Evolutionary conservation across 1,140 invertebrate genomes (phyloP), one percentile per base, ranked within the genome.

Genomic region (Drosophila ercepeae): DNA sequence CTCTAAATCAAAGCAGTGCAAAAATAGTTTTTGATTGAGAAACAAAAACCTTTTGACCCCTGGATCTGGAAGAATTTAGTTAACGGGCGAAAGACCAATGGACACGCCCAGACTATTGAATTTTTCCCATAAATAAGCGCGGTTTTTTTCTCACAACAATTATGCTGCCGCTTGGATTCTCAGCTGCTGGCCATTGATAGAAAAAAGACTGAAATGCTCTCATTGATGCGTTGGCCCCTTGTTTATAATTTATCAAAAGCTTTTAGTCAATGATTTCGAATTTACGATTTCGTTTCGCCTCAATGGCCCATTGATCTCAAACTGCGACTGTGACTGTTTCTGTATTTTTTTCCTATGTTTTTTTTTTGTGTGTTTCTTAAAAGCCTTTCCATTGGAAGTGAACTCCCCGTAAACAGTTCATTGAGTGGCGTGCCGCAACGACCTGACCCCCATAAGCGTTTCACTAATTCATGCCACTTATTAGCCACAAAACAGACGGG

Each of bases 231-330:
- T 44, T 59, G 53, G 52, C 27, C 44, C 25, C 52, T 72, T 51
- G 45, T 67, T 77, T 67, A 71, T 82, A 82, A 86, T 86, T 88
- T 86, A 88, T 88, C 78, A 86, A 86, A 86, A 88, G 82, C 82
- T 86, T 86, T 86, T 88, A 86, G 82, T 86, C 82, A 86, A 86
- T 86, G 82, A 88, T 88, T 86, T 86, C 69, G 54, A 88, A 86
- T 88, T 86, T 88, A 86, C 77, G 77, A 82, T 86, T 88, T 73
- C 71, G 60, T 58, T 68, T 75, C 63, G 68, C 73, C 74, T 79
- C 71, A 84, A 84, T 84, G 79, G 79, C 73, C 78, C 78, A 78
- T 78, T 77, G 70, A 79, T 54, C 53, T 75, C 68, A 72, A 61
- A 67, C 60, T 67, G 60, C 46, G 55, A 53, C 48, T 34, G 48